Evolutionary conservation across 37 sponge, comb jelly and placozoan genomes (phyloP).

Genomic region (Petrosia ficiformis): DNA sequence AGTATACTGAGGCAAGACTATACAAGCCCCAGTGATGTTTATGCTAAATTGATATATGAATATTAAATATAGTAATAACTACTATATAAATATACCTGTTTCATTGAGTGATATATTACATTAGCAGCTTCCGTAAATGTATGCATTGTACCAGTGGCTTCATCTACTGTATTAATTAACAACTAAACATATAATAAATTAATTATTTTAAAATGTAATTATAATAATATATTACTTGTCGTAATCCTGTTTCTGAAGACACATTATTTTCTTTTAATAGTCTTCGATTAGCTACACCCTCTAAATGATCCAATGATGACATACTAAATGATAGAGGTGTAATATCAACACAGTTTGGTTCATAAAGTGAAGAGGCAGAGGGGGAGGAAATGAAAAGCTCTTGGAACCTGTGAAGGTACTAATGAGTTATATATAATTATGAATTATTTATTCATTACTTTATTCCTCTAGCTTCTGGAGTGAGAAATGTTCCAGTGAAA

Average conservation of each 20-base stretch:
- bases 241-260: slow-evolving; percentile 25
- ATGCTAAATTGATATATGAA: slow-evolving; percentile 9
- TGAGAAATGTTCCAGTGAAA: slow-evolving; percentile 71
- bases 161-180: neutral
- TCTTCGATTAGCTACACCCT: slow-evolving; percentile 37
- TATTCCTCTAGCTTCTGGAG: slow-evolving; percentile 63
- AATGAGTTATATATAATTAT: no score
- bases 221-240: slow-evolving; percentile 13
- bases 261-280: slow-evolving; percentile 1
- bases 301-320: slow-evolving; percentile 84
- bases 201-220: neutral
- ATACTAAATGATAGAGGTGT: slow-evolving; percentile 70
- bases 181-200: neutral
- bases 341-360: slow-evolving; percentile 61
- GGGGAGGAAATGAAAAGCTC: slow-evolving; percentile 33
- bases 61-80: neutral
- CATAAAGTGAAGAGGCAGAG: slow-evolving; percentile 15
- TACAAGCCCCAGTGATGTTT: slow-evolving; percentile 77
- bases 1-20: slow-evolving; percentile 78
- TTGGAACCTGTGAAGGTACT: slow-evolving; percentile 3
- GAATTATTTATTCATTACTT: no score
- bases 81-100: neutral
- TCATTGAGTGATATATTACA: neutral
- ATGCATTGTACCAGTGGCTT: neutral
- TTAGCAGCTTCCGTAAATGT: neutral